Percentiles rank a stretch among this genome's conserved stretches.
phyloP scores from a whole-genome alignment of 2,797 vertebrate genomes.

The Pyrocephalus nanus region DNA sequence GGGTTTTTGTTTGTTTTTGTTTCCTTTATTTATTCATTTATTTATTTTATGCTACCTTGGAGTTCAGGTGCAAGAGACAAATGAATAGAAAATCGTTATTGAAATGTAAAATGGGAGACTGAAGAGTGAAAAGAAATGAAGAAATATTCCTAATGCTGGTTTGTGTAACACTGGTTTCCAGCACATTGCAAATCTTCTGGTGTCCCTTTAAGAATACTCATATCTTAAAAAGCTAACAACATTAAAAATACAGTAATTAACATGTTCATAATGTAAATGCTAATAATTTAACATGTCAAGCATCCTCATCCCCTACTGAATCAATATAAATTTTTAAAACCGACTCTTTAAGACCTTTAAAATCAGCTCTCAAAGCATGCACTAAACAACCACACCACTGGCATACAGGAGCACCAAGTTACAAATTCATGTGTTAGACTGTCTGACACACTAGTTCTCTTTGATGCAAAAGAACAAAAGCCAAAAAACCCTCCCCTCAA shows the following conservation, averaged over 20 bases:
- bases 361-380: slow-evolving; percentile 52
- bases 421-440: slow-evolving; percentile 47
- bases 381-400: slow-evolving; percentile 1
- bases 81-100: neutral
- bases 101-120: neutral
- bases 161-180: neutral
- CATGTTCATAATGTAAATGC: slow-evolving; percentile 45
- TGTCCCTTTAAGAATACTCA: slow-evolving; percentile 22
- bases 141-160: neutral
- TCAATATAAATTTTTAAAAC: slow-evolving; percentile 69
- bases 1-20: neutral
- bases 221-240: neutral
- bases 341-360: slow-evolving; percentile 52
- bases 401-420: slow-evolving; percentile 3
- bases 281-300: slow-evolving; percentile 60
- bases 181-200: neutral
- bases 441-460: slow-evolving; percentile 50
- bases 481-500: accelerated
- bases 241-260: slow-evolving; percentile 65
- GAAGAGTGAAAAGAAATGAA: neutral
- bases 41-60: neutral
- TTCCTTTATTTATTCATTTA: neutral
- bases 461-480: slow-evolving; percentile 39
- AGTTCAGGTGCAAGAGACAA: neutral
- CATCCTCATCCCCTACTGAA: slow-evolving; percentile 51